Percentiles rank a stretch among this genome's conserved stretches.
phyloP scores from a whole-genome alignment of 2,888 invertebrate species.

The Acleris laterana region DNA sequence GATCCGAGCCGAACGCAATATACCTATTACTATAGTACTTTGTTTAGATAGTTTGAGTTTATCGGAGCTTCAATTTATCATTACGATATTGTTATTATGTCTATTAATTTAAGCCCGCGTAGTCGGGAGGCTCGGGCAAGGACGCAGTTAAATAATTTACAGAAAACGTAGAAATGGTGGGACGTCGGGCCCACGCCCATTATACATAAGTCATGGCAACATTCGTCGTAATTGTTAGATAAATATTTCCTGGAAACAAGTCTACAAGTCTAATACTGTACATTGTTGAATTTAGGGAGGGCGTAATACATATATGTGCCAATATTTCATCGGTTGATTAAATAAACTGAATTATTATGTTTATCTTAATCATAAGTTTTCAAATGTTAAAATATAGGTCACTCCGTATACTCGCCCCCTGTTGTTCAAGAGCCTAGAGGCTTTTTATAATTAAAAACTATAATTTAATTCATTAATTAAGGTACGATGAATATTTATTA shows the following conservation, averaged over 20 bases:
- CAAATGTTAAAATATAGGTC: no score
- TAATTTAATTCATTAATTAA: constrained; percentile 4
- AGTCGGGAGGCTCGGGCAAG: constrained; percentile 14
- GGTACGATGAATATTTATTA: constrained; percentile 1
- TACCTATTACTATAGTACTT: constrained; percentile 28
- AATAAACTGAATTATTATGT: no score
- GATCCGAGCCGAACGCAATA: constrained; percentile 8
- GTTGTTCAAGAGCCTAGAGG: no score
- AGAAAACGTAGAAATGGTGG: constrained; percentile 23
- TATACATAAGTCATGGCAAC: constrained; percentile 36
- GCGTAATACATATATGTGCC: constrained; percentile 2
- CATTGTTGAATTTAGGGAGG: constrained; percentile 11
- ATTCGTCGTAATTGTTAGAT: constrained; percentile 26
- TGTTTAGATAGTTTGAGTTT: constrained; percentile 32
- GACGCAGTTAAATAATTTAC: constrained; percentile 12
- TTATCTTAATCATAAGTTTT: no score
- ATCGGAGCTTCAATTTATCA: constrained; percentile 34
- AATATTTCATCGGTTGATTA: not conserved
- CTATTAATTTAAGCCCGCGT: constrained; percentile 18
- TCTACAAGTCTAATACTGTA: not conserved
- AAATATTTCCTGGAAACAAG: constrained; percentile 14
- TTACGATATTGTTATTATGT: constrained; percentile 31
- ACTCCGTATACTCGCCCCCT: no score
- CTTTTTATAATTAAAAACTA: no score
- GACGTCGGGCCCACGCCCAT: constrained; percentile 24